Conservation (phyloP, 2,113 vertebrate genomes). For the Cottus gobio region DNA sequence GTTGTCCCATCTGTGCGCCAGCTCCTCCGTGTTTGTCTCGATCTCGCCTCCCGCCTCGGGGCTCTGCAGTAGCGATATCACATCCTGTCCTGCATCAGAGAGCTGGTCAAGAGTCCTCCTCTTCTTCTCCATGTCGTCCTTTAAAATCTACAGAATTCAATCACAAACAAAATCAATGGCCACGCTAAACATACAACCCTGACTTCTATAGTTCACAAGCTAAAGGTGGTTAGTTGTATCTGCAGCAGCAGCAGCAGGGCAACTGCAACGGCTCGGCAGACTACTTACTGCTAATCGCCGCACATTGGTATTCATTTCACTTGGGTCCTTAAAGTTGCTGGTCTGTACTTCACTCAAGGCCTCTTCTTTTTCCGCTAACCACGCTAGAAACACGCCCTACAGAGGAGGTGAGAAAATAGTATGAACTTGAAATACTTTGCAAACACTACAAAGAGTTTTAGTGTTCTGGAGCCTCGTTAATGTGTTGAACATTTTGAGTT, state of each 20-base stretch:
- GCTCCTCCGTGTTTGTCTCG: conserved; percentile 87
- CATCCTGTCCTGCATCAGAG: conserved; percentile 91
- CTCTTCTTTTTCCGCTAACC: conserved; percentile 93
- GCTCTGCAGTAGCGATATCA: conserved; percentile 86
- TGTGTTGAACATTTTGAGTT: background rate
- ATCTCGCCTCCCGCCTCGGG: conserved; percentile 83
- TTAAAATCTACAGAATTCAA: conserved; percentile 85
- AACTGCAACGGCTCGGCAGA: background rate
- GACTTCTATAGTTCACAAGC: background rate
- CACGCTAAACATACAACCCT: background rate
- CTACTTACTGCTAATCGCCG: conserved; percentile 92
- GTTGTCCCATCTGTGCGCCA: conserved; percentile 95
- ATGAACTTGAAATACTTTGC: background rate
- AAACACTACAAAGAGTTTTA: conserved; percentile 8
- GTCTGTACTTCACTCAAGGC: conserved; percentile 91
- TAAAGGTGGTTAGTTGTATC: background rate
- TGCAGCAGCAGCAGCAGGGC: background rate
- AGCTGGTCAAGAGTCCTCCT: conserved; percentile 89
- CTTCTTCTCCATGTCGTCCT: conserved; percentile 97
- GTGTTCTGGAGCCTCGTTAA: background rate
- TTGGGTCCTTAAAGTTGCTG: conserved; percentile 89
- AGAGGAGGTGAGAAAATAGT: conserved; percentile 4
- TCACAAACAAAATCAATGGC: background rate
- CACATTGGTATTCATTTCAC: conserved; percentile 91
- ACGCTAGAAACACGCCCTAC: conserved; percentile 90